Evolutionary conservation across 2,888 invertebrate genomes (phyloP).

Genomic region (Sinotaia quadrata): DNA sequence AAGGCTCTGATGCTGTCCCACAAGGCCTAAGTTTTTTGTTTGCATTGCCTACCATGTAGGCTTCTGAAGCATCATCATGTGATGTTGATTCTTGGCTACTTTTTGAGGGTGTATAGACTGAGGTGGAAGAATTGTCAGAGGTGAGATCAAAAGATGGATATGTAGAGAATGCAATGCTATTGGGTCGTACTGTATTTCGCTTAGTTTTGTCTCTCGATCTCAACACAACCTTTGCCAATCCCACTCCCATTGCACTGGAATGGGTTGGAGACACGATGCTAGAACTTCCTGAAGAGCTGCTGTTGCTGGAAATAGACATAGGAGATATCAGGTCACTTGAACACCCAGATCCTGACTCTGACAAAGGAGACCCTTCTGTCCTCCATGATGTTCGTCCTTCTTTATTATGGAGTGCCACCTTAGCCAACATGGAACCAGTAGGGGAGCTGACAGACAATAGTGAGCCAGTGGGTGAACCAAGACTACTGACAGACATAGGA

Average conservation of each 20-base stretch:
- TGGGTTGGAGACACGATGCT: conserved; percentile 30
- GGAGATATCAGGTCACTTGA: conserved; percentile 38
- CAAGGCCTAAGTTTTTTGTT: conserved; percentile 23
- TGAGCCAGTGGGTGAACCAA: conserved; percentile 32
- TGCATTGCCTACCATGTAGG: conserved; percentile 45
- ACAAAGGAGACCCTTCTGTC: conserved; percentile 12
- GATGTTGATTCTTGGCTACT: conserved; percentile 41
- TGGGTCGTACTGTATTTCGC: conserved; percentile 63
- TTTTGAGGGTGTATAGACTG: conserved; percentile 37
- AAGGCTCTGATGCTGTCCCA: conserved; percentile 42
- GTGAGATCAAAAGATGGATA: conserved; percentile 67
- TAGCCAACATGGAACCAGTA: conserved; percentile 13
- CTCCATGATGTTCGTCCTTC: conserved; percentile 15
- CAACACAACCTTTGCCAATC: conserved; percentile 51
- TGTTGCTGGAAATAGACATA: conserved; percentile 43
- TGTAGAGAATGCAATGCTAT: conserved; percentile 70
- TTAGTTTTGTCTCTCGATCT: conserved; percentile 64
- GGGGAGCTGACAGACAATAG: conserved; percentile 22
- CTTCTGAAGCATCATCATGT: conserved; percentile 58
- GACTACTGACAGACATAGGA: conserved; percentile 40
- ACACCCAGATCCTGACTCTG: conserved; percentile 26
- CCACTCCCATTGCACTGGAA: conserved; percentile 39
- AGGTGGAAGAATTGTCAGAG: conserved; percentile 44
- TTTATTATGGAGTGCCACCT: conserved; percentile 17
- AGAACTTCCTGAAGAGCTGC: conserved; percentile 34